phyloP scores from a whole-genome alignment of 2,888 invertebrate species.

The Cantharis rufa region DNA sequence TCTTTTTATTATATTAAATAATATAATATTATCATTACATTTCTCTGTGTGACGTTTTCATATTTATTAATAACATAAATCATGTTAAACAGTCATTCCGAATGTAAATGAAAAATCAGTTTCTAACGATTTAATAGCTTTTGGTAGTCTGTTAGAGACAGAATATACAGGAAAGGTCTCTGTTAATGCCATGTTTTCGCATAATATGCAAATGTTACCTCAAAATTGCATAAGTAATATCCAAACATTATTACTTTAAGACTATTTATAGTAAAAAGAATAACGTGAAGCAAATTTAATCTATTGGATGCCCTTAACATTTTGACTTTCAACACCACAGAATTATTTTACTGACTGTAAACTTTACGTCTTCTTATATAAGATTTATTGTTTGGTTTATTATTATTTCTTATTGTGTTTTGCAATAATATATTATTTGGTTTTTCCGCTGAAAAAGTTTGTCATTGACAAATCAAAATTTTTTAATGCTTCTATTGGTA shows the following conservation, averaged over 20 bases:
- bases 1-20: background rate
- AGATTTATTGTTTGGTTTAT: background rate
- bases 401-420: background rate
- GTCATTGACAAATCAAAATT: background rate
- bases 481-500: background rate
- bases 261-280: background rate
- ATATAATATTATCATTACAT: background rate
- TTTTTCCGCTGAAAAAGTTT: background rate
- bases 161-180: background rate
- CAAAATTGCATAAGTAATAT: background rate
- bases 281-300: background rate
- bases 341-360: background rate
- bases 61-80: background rate
- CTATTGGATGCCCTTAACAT: background rate
- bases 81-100: background rate
- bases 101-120: background rate
- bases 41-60: background rate
- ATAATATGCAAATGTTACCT: background rate
- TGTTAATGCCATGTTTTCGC: background rate
- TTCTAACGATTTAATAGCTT: background rate
- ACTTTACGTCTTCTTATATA: background rate
- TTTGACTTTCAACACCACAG: background rate
- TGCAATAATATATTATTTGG: background rate
- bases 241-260: background rate
- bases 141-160: background rate